Conservation (phyloP, 2,888 invertebrate species). For the Acronicta leporina region DNA sequence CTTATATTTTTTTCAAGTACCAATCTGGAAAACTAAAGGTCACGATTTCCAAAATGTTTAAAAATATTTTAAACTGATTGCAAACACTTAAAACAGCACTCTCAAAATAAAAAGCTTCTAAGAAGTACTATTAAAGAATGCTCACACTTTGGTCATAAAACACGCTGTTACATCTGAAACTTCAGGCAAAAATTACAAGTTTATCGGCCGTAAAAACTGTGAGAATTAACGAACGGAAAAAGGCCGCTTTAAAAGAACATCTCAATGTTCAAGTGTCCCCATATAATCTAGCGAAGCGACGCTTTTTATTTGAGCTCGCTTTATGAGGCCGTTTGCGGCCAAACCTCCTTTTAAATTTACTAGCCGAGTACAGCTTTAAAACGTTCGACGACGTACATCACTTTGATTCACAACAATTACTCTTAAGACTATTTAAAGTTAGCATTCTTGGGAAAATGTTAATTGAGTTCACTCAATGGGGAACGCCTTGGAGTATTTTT, state of each 20-base stretch:
- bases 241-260: conserved; percentile 53
- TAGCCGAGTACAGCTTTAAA: conserved; percentile 55
- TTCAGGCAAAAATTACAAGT: conserved; percentile 54
- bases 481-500: conserved; percentile 26
- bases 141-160: conserved; percentile 44
- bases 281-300: conserved; percentile 72
- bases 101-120: conserved; percentile 30
- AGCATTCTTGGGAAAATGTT: conserved; percentile 67
- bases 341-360: conserved; percentile 72
- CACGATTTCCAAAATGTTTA: not conserved
- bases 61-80: conserved; percentile 4
- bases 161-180: conserved; percentile 38
- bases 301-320: conserved; percentile 73
- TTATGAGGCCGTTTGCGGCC: conserved; percentile 74
- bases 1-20: too few relatives aligned
- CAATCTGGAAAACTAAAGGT: too few relatives aligned
- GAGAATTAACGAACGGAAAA: conserved; percentile 57
- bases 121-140: conserved; percentile 24
- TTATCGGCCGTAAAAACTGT: conserved; percentile 55
- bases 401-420: conserved; percentile 75
- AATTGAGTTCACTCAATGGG: conserved; percentile 67
- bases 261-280: conserved; percentile 63
- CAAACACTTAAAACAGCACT: conserved; percentile 15
- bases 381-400: conserved; percentile 59
- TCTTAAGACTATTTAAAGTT: conserved; percentile 59